Conservation (phyloP, 2,113 vertebrate species). For the Gobius niger region DNA sequence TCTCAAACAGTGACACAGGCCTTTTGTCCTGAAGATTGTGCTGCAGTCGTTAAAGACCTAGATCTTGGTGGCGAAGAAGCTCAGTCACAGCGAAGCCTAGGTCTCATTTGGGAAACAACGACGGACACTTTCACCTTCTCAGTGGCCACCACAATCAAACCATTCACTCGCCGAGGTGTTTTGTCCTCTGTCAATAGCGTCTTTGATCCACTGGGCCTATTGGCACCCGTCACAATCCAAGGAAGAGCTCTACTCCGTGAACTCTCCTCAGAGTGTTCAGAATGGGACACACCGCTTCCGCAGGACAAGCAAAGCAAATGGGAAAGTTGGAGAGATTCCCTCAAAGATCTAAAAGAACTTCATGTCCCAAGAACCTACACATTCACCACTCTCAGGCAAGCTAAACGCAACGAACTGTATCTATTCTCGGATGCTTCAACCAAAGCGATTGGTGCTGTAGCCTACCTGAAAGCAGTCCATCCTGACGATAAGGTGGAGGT, state of each 20-base stretch:
- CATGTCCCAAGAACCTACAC: conserved; percentile 8
- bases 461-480: conserved; percentile 1
- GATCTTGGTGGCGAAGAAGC: neutral
- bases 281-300: conserved; percentile 4
- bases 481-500: neutral
- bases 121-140: conserved; percentile 1
- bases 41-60: neutral
- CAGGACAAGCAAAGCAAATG: conserved; percentile 8
- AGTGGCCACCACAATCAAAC: neutral
- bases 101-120: conserved; percentile 2
- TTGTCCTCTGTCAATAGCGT: conserved; percentile 12
- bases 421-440: neutral
- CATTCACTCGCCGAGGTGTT: neutral
- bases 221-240: conserved; percentile 7
- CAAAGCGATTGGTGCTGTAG: neutral
- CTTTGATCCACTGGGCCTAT: conserved; percentile 13
- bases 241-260: conserved; percentile 16
- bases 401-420: neutral
- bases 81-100: neutral
- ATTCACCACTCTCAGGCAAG: neutral
- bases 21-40: neutral
- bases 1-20: neutral
- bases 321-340: neutral
- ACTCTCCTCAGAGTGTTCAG: neutral
- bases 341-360: conserved; percentile 2